These are phyloP conservation scores for Corythoichthys intestinalis DNA, from an alignment of 2,113 vertebrate species.

Conservation along the genomic window DNA sequence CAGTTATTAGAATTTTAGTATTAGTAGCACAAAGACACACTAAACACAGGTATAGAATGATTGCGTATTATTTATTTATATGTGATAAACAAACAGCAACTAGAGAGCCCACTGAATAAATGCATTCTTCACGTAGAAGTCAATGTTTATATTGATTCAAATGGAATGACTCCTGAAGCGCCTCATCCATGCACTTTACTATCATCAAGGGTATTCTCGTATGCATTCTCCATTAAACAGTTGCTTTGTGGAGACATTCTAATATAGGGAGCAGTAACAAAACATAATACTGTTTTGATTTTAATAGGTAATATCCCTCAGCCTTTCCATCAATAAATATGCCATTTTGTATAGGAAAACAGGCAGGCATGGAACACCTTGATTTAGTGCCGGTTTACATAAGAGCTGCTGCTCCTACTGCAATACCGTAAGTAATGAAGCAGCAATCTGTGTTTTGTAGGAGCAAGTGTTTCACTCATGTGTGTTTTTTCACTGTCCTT, in stretches of 20 bases:
- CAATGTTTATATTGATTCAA: constrained; percentile 7
- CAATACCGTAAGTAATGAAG: constrained; percentile 17
- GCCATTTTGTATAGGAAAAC: background rate
- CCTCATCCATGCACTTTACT: constrained; percentile 2
- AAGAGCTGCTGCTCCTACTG: background rate
- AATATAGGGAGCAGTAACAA: background rate
- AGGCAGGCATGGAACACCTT: too few relatives aligned
- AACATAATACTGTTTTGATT: background rate
- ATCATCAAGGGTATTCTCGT: constrained; percentile 4
- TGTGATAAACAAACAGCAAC: background rate
- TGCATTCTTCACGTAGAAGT: background rate
- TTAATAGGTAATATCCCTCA: background rate
- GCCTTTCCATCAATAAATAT: background rate
- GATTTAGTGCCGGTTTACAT: background rate
- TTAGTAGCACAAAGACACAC: background rate
- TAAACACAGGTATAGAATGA: background rate
- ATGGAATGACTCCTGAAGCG: constrained; percentile 10
- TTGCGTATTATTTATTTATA: background rate
- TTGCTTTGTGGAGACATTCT: background rate
- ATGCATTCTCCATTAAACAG: background rate
- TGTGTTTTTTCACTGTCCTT: background rate
- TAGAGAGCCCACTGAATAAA: background rate
- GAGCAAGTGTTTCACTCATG: constrained; percentile 23
- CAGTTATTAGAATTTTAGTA: background rate
- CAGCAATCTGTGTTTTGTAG: constrained; percentile 25